Base-by-base conservation (phyloP, 2,113 vertebrate genomes). In the Hypanus sabinus region DNA sequence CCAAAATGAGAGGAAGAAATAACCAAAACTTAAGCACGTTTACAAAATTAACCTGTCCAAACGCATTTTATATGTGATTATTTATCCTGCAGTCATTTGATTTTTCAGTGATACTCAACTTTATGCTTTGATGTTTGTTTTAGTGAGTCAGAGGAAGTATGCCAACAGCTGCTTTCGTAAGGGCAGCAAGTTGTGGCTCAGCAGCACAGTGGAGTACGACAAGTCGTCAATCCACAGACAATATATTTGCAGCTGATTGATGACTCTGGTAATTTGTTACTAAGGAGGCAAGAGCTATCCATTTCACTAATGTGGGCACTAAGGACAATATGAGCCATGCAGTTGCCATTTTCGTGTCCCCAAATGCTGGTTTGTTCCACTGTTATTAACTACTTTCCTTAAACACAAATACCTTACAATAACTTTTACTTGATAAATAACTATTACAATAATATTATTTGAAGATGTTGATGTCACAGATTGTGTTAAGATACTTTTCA, bases 211-310 rank as follows among this genome's bases (percentile, higher is more conserved):
- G n/a, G 85, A 90, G 27, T 90, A 68, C 65, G 85, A 90, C 85
- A 90, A 90, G 85, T 65, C n/a, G 85, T 90, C 85, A 90, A 90
- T 90, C 85, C 65, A n/a, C 57, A 90, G 33, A 65, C 85, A 90
- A 90, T 90, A 65, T 65, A 90, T 65, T 20, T 90, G 85, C 33
- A 68, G 57, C 85, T 90, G 85, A 90, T 90, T 90, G 85, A 90
- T 90, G 60, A 90, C 60, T 90, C 85, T 90, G 85, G 85, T 90
- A 65, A 90, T 90, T 90, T 90, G 57, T 90, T 90, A 90, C 85
- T 90, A 90, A 90, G 85, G 85, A 90, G 60, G 85, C 57, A 90
- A 62, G n/a, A 90, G 85, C 85, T 90, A 90, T 65, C 85, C 85
- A 90, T 90, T 90, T 90, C 85, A 90, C 85, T 65, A 90, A 90